Conservation (phyloP, 1,140 invertebrate species). For the Pseudomyrmex sp. region DNA sequence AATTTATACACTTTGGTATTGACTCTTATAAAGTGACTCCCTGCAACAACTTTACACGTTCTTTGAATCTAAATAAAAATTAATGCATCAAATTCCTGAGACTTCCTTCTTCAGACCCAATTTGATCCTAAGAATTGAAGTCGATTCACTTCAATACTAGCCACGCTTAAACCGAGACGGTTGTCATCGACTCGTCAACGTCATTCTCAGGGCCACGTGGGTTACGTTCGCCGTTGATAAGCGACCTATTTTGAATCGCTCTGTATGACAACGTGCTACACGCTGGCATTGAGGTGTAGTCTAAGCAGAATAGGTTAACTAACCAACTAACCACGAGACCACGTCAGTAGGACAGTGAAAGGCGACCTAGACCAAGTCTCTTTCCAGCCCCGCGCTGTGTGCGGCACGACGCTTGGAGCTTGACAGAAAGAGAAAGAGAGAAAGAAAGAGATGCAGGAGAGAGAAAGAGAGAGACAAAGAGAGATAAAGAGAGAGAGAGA, state of each 20-base stretch:
- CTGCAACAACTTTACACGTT: too few species aligned
- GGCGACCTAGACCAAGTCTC: constrained; percentile 82
- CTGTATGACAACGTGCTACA: constrained; percentile 67
- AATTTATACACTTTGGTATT: background rate
- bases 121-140: background rate
- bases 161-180: too few species aligned
- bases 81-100: too few species aligned
- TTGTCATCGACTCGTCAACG: background rate
- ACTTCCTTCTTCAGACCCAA: too few species aligned
- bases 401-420: constrained; percentile 54
- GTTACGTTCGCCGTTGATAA: background rate
- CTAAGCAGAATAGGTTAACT: constrained; percentile 75
- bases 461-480: background rate
- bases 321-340: constrained; percentile 76
- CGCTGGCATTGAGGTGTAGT: constrained; percentile 76
- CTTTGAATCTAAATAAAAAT: too few species aligned
- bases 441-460: background rate
- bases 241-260: constrained; percentile 66
- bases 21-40: background rate
- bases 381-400: constrained; percentile 37
- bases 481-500: background rate
- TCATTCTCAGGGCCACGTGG: background rate
- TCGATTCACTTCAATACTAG: background rate
- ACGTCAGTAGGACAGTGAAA: constrained; percentile 81
- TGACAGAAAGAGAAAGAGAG: constrained; percentile 41